Percentiles rank a stretch among this genome's conserved stretches.
Evolutionary conservation across 1,140 invertebrate species (phyloP).

Genomic region (Daktulosphaira vitifoliae): DNA sequence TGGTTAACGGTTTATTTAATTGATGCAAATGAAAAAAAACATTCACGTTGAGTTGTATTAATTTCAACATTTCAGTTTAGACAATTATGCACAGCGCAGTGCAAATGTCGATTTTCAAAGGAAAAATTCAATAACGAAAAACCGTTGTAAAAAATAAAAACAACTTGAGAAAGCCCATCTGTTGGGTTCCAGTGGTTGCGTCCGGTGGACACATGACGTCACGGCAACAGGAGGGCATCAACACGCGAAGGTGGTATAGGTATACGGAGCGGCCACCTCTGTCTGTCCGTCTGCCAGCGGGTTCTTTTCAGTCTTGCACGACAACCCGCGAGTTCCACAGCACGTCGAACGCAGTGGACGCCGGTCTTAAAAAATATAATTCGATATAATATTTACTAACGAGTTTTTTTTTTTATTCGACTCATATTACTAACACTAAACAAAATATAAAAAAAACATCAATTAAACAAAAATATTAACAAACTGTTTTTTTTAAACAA

Average conservation of each 20-base stretch:
- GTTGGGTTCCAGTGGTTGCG: constrained; percentile 24
- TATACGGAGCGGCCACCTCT: background rate
- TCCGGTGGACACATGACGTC: constrained; percentile 30
- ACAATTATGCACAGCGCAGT: no score
- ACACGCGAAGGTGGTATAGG: constrained; percentile 30
- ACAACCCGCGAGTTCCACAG: constrained; percentile 32
- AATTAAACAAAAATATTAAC: no score
- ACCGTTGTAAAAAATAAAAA: no score
- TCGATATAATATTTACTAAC: background rate
- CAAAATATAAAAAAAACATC: no score
- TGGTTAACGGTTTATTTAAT: no score
- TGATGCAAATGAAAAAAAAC: no score
- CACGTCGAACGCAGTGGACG: constrained; percentile 18
- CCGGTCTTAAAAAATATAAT: constrained; percentile 15
- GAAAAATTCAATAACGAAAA: no score
- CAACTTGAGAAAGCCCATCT: constrained; percentile 29
- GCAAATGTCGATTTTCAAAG: no score
- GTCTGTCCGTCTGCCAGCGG: constrained; percentile 2
- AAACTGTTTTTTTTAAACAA: no score
- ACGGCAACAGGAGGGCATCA: constrained; percentile 25
- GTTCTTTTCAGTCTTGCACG: constrained; percentile 33
- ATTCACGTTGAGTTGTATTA: no score
- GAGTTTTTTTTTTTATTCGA: background rate
- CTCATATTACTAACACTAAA: no score
- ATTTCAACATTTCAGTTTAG: no score